Evolutionary conservation across 2,113 vertebrate species (phyloP), one percentile per base, ranked within the genome.

Genomic region (Mugil cephalus): DNA sequence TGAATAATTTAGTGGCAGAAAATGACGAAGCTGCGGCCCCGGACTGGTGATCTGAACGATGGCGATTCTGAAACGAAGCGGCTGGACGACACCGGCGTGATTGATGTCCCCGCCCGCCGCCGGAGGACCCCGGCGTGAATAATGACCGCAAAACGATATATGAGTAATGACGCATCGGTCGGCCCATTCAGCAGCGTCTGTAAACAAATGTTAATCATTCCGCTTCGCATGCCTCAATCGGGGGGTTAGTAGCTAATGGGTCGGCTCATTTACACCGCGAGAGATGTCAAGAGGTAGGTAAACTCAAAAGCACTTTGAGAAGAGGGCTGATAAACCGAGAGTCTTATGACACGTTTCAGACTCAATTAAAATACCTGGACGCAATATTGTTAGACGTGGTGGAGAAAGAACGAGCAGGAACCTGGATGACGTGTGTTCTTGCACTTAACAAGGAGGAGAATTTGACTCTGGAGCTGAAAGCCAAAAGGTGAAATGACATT

Each of bases 1-100:
- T 87, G 63, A 88, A 83, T 90, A 43, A 83, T 81, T 83, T 67
- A 88, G 46, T 5, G 11, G 38, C 46, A 69, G 73, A 80, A 77
- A 77, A 77, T 36, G 64, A 53, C 60, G 60, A 3, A 10, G 35
- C 38, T 58, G 53, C 11, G 63, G 39, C 46, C n/a, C n/a, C 24
- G 56, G 18, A 59, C 74, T 54, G 21, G 15, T 21, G 66, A 30
- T 58, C 52, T 50, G 68, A 69, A 58, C 40, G 47, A 80, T 17
- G 46, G 74, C 60, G 52, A 51, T 34, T 7, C 39, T 56, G 8
- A 67, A 71, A 72, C 74, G 62, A 69, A 81, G 45, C 18, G 62
- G 67, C n/a, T 42, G 10, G 46, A 58, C 43, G 69, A 52, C 51
- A 17, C 65, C 34, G 19, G 35, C 14, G 10, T 7, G 69, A 87